phyloP scores from a whole-genome alignment of 30 jellyfish, hydroid and myxozoan genomes.

The Haliclystus octoradiatus region DNA sequence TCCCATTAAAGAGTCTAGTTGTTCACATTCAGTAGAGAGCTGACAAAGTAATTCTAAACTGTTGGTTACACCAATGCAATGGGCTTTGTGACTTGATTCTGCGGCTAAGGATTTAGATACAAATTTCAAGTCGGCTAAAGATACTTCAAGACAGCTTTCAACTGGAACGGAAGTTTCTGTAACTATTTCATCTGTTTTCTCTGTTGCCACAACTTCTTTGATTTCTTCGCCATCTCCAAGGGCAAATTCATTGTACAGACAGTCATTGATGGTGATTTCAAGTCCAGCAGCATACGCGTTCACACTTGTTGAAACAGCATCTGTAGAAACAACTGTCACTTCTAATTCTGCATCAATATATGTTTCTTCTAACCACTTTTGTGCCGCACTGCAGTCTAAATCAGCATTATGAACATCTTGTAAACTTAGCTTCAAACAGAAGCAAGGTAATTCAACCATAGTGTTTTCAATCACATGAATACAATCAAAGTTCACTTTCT shows the following conservation, averaged over 20 bases:
- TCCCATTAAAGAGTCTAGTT: conserved; percentile 49
- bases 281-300: conserved; percentile 13
- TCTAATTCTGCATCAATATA: conserved; percentile 22
- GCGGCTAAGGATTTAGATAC: not conserved
- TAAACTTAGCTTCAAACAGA: conserved; percentile 17
- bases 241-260: conserved; percentile 32
- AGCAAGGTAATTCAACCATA: conserved; percentile 19
- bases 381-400: conserved; percentile 17
- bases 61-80: conserved; percentile 22
- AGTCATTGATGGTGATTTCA: conserved; percentile 30
- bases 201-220: conserved; percentile 3
- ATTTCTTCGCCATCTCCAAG: conserved; percentile 20
- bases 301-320: conserved; percentile 6
- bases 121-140: not conserved
- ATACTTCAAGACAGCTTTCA: conserved; percentile 1
- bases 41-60: conserved; percentile 23
- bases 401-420: conserved; percentile 38
- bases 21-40: conserved; percentile 8
- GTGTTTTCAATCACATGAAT: too few relatives aligned
- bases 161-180: not conserved
- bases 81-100: not conserved
- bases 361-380: conserved; percentile 36
- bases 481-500: not conserved
- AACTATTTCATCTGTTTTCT: not conserved
- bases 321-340: not conserved